Percentiles rank a stretch among this genome's conserved stretches.
These are phyloP conservation scores for Temnothorax nylanderi DNA, from an alignment of 1,140 invertebrate genomes.

Conservation along the genomic window DNA sequence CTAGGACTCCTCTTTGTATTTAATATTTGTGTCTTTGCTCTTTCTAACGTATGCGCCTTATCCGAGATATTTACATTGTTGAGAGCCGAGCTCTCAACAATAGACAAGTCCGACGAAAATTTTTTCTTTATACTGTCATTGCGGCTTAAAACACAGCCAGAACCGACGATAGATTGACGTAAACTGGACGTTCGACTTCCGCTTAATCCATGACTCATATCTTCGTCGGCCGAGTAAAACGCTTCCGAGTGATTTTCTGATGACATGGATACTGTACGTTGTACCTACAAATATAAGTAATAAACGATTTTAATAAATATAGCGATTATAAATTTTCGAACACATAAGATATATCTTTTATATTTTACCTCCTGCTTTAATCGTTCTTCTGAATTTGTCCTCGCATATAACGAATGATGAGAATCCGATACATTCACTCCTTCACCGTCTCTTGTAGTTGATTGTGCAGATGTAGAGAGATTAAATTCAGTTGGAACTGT, in stretches of 20 bases:
- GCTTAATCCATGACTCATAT: conserved; percentile 88
- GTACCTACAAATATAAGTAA: conserved; percentile 85
- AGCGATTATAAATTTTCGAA: not conserved
- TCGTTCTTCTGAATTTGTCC: conserved; percentile 86
- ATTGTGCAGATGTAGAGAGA: conserved; percentile 78
- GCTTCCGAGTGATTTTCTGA: conserved; percentile 96
- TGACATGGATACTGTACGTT: conserved; percentile 94
- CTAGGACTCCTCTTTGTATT: conserved; percentile 73
- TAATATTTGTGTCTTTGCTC: conserved; percentile 75
- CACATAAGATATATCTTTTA: not conserved
- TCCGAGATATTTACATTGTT: conserved; percentile 78
- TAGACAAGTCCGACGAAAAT: conserved; percentile 85
- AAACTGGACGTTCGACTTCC: conserved; percentile 87
- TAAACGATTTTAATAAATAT: conserved; percentile 28
- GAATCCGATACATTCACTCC: conserved; percentile 87
- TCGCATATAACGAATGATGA: conserved; percentile 87
- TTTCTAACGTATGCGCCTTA: conserved; percentile 82
- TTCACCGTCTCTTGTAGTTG: conserved; percentile 77
- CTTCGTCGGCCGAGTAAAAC: conserved; percentile 96
- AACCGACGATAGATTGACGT: conserved; percentile 87
- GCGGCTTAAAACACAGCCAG: conserved; percentile 83
- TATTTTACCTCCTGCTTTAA: conserved; percentile 83
- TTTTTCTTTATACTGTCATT: conserved; percentile 86
- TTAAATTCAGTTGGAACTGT: conserved; percentile 78
- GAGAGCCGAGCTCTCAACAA: conserved; percentile 84